Evolutionary conservation across 2,797 vertebrate species (phyloP).

Genomic region (Argyrosomus regius): DNA sequence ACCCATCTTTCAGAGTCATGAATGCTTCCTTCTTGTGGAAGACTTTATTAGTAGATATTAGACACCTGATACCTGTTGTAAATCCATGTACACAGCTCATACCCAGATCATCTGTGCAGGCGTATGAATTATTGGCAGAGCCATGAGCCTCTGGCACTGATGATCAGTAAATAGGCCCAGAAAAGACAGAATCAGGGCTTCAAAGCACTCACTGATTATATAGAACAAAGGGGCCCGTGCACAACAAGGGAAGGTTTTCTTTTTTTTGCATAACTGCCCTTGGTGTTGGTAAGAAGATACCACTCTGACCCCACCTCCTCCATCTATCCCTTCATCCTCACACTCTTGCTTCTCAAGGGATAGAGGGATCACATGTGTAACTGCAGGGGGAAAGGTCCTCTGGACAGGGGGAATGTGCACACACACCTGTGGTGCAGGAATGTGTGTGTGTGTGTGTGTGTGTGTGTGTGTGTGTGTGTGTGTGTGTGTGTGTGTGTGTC

Average conservation of each 20-base stretch:
- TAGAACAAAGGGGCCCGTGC: slow-evolving; percentile 77
- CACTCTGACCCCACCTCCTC: slow-evolving; percentile 57
- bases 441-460: too few relatives aligned
- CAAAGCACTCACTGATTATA: slow-evolving; percentile 79
- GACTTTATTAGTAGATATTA: slow-evolving; percentile 24
- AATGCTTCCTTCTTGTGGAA: slow-evolving; percentile 38
- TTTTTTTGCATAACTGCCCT: slow-evolving; percentile 66
- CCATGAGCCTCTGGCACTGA: slow-evolving; percentile 72
- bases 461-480: slow-evolving; percentile 63
- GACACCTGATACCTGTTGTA: slow-evolving; percentile 65
- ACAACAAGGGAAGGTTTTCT: slow-evolving; percentile 58
- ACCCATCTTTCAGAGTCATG: slow-evolving; percentile 37
- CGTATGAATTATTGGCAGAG: slow-evolving; percentile 65
- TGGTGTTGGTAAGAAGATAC: slow-evolving; percentile 82
- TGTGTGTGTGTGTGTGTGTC: slow-evolving; percentile 62
- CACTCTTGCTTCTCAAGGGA: slow-evolving; percentile 59
- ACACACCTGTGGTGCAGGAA: slow-evolving; percentile 73
- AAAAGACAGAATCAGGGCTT: slow-evolving; percentile 72
- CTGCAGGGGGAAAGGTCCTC: slow-evolving; percentile 72
- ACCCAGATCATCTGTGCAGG: slow-evolving; percentile 55
- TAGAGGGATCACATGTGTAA: slow-evolving; percentile 68
- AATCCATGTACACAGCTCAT: slow-evolving; percentile 56
- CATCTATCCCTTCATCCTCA: slow-evolving; percentile 70
- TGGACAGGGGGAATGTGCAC: slow-evolving; percentile 71
- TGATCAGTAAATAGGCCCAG: slow-evolving; percentile 81